Percentiles rank a stretch among this genome's conserved stretches.
Evolutionary conservation across 2,113 vertebrate species (phyloP).

Genomic region (Isurus oxyrinchus): DNA sequence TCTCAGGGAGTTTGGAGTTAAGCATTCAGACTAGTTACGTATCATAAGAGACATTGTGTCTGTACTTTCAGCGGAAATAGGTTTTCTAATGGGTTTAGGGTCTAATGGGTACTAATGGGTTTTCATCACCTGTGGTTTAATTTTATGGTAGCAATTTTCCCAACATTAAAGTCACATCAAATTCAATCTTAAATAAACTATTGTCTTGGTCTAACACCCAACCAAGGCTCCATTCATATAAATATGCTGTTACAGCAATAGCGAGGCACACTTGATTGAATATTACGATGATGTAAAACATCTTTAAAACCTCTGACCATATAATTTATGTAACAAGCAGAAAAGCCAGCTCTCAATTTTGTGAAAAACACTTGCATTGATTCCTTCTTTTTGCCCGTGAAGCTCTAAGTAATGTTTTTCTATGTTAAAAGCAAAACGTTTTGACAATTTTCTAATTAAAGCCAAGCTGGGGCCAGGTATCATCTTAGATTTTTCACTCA

Average conservation of each 20-base stretch:
- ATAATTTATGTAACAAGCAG: not conserved
- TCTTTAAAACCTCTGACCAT: not conserved
- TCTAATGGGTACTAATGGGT: not conserved
- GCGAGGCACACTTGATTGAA: not conserved
- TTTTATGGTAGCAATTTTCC: not conserved
- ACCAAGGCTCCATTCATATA: not conserved
- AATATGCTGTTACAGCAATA: not conserved
- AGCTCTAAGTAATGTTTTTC: not conserved
- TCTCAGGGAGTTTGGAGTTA: not conserved
- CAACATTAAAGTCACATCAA: not conserved
- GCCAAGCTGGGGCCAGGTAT: not conserved
- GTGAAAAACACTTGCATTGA: not conserved
- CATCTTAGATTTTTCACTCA: not conserved
- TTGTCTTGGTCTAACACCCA: not conserved
- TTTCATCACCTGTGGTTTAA: not conserved
- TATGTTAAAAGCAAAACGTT: not conserved
- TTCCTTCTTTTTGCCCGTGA: not conserved
- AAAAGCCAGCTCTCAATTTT: not conserved
- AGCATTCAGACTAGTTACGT: not conserved
- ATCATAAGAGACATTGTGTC: not conserved
- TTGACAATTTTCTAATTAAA: not conserved
- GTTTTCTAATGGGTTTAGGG: no score
- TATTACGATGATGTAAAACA: not conserved
- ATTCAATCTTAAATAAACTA: not conserved
- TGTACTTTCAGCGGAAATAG: not conserved